Base-by-base conservation (phyloP, 2,888 invertebrate species). In the Lasius fuliginosus region DNA sequence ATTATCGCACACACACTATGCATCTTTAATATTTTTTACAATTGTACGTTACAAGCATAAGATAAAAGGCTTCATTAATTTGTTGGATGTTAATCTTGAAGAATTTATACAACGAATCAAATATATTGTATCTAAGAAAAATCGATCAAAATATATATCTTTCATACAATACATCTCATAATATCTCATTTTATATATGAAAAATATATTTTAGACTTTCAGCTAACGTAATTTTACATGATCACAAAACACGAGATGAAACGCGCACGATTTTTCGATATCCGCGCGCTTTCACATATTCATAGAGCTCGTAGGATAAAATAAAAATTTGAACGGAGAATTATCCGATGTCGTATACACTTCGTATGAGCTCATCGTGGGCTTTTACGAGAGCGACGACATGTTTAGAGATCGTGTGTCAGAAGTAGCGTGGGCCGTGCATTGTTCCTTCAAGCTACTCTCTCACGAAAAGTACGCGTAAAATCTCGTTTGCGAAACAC, bases 341-440 rank as follows among this genome's bases (percentile, higher is more conserved):
- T 83, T 30, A 49, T 62, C 6, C n/a, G n/a, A 30, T 23, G 69
- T 49, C 42, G 4, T 33, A 56, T 75, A 36, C 36, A 58, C 60
- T 33, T n/a, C 68, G 49, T 18, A 65, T n/a, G 36, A 36, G 15
- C 73, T 69, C 69, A 60, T 65, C 33, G 30, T 30, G 74, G 18
- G 30, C 81, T 73, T 74, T 76, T 82, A 74, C n/a, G 87, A 83
- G 75, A 62, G 76, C 76, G 69, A 84, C 71, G 64, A 83, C 75
- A 73, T 60, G 69, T 87, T 81, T 62, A 81, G 76, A 86, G 83
- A 67, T 68, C 69, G 60, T 42, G 49, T 62, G 71, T 84, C 86
- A 69, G 60, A 82, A 83, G 68, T 69, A 33, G 85, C 88, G 87
- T 88, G 82, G 88, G 87, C 71, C 79, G 88, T 42, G 68, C 85